Percentiles rank a stretch among this genome's conserved stretches.
Evolutionary conservation across 1,140 invertebrate genomes (phyloP).

Genomic region (Pogonus chalceus): DNA sequence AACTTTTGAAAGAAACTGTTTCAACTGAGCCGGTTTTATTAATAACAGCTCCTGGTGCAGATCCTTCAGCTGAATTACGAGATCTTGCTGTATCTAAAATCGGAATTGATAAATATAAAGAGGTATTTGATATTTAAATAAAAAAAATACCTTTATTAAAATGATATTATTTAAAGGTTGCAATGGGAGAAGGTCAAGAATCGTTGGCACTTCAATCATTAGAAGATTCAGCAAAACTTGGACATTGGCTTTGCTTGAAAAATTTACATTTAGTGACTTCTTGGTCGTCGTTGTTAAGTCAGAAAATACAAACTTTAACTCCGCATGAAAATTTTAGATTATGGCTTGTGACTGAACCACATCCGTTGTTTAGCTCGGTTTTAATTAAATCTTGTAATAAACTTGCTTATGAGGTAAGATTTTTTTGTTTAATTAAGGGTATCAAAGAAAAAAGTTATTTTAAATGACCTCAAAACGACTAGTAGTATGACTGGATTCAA

Average conservation of each 20-base stretch:
- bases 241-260: slow-evolving; percentile 67
- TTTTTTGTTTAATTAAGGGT: too few species aligned
- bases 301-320: slow-evolving; percentile 51
- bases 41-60: slow-evolving; percentile 62
- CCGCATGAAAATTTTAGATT: slow-evolving; percentile 49
- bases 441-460: too few species aligned
- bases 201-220: slow-evolving; percentile 47
- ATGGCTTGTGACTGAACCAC: slow-evolving; percentile 67
- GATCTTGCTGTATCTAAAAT: slow-evolving; percentile 48
- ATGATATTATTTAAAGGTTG: slow-evolving; percentile 34
- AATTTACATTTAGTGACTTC: slow-evolving; percentile 79
- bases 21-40: slow-evolving; percentile 62
- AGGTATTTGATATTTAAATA: slow-evolving; percentile 34
- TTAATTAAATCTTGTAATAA: slow-evolving; percentile 48
- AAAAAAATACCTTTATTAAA: slow-evolving; percentile 24
- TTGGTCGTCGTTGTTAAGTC: slow-evolving; percentile 66
- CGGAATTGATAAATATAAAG: slow-evolving; percentile 47
- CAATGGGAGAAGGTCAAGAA: slow-evolving; percentile 44
- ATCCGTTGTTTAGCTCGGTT: slow-evolving; percentile 52
- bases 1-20: slow-evolving; percentile 47
- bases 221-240: slow-evolving; percentile 25
- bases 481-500: too few species aligned
- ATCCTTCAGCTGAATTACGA: slow-evolving; percentile 70
- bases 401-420: not conserved
- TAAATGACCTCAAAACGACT: too few species aligned